Evolutionary conservation across 2,113 vertebrate species (phyloP), one percentile per base, ranked within the genome.

Genomic region (Phrynosoma platyrhinos): DNA sequence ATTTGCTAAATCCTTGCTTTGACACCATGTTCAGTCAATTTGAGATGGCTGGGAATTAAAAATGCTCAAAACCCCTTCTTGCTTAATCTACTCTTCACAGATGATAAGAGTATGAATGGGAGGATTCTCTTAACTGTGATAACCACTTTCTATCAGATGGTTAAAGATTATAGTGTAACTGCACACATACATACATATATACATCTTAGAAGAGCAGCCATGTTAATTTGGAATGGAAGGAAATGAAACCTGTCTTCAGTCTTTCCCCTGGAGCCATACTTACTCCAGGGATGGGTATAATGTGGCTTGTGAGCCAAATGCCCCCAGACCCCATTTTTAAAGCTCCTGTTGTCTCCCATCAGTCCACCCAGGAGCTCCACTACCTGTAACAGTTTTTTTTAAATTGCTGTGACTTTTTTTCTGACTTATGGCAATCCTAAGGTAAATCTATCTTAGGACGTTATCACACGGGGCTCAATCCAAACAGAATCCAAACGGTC

Each of bases 1-100:
- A 83, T 30, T 92, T 85, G 47, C 81, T 85, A 83, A 92, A 89
- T 36, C 79, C n/a, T 20, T 87, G n/a, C 12, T 82, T 53, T 85
- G 1, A 0, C 0, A 12, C 79, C 55, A 47, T 21, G 36, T 12
- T 76, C 66, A 58, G 53, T 4, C 91, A 64, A 77, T 74, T 27
- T 82, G 1, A 64, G 53, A 8, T 1, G 64, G 21, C 47, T 76
- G 47, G n/a, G 71, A 20, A 75, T 85, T 80, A 75, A 40, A 84
- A 62, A 25, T 42, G 12, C 74, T 64, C 52, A 36, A 80, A 83
- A 71, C 1, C 14, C 1, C 18, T 72, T 9, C 14, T 92, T 71
- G 16, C 84, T 93, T 91, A 82, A 23, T 83, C 88, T 80, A 74
- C 79, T 82, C 69, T 82, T 82, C 55, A n/a, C 1, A 3, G 3